Conservation (phyloP, 2,888 invertebrate genomes). For the Seira sanloemensis region DNA sequence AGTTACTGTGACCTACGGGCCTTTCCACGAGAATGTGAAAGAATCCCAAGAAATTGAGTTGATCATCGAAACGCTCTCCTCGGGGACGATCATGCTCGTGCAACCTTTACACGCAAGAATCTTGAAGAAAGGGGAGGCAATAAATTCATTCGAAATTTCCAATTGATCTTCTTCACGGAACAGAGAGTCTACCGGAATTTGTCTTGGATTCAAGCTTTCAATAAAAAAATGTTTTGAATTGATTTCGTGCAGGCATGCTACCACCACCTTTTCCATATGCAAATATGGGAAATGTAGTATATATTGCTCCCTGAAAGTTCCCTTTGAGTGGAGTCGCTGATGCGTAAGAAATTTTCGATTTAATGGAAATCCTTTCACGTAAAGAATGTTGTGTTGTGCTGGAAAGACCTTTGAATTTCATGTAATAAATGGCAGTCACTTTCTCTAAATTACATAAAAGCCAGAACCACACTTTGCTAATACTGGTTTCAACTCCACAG, state of each 20-base stretch:
- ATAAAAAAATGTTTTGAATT: conserved; percentile 11
- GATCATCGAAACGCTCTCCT: background rate
- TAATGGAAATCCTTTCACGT: conserved; percentile 24
- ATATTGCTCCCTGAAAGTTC: background rate
- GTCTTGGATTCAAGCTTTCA: conserved; percentile 6
- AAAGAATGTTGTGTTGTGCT: background rate
- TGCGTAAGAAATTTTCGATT: conserved; percentile 44
- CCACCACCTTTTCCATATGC: too few species aligned
- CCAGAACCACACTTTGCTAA: too few species aligned
- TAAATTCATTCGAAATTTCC: conserved; percentile 10
- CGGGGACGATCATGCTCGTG: background rate
- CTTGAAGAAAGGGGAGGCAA: conserved; percentile 2
- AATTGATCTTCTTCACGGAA: conserved; percentile 13
- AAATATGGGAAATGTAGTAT: conserved; percentile 3
- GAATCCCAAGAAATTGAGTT: background rate
- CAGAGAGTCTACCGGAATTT: too few species aligned
- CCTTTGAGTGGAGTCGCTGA: conserved; percentile 20
- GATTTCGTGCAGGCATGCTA: conserved; percentile 37
- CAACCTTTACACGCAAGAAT: background rate
- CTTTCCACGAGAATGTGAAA: too few species aligned
- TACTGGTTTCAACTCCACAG: background rate
- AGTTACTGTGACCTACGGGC: conserved; percentile 27
- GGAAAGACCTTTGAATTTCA: background rate
- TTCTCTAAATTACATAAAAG: too few species aligned
- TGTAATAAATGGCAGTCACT: background rate